Percentiles rank a stretch among this genome's conserved stretches.
Evolutionary conservation across 2,888 invertebrate species (phyloP).

Genomic region (Tuberolachnus salignus): DNA sequence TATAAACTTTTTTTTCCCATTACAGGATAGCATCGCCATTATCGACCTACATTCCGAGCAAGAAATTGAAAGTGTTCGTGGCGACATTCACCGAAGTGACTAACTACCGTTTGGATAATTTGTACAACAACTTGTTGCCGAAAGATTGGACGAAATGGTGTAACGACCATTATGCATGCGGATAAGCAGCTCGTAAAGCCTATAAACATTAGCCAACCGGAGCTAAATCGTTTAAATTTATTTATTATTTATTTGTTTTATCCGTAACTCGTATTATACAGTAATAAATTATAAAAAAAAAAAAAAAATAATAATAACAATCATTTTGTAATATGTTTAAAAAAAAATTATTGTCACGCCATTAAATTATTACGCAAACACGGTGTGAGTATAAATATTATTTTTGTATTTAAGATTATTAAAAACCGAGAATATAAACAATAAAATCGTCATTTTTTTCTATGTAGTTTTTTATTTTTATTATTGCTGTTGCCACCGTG

Average conservation of each 20-base stretch:
- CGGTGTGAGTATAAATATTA: too few relatives aligned
- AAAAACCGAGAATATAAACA: too few relatives aligned
- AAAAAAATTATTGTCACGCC: too few relatives aligned
- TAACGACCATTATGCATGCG: slow-evolving; percentile 33
- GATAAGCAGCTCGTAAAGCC: neutral
- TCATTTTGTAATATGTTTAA: too few relatives aligned
- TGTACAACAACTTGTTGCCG: slow-evolving; percentile 24
- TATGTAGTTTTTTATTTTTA: too few relatives aligned
- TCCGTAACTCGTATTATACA: too few relatives aligned
- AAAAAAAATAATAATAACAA: too few relatives aligned
- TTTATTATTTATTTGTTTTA: slow-evolving; percentile 26
- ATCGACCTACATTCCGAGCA: slow-evolving; percentile 38
- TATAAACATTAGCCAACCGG: neutral
- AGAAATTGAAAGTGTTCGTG: slow-evolving; percentile 21
- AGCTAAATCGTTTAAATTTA: neutral
- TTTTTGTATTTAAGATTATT: too few relatives aligned
- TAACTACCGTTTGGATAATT: slow-evolving; percentile 44
- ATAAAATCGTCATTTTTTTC: too few relatives aligned
- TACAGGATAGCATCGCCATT: slow-evolving; percentile 20
- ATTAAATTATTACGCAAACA: too few relatives aligned
- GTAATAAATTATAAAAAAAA: too few relatives aligned
- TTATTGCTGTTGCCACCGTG: too few relatives aligned
- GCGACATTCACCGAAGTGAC: slow-evolving; percentile 38
- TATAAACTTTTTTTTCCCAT: neutral
- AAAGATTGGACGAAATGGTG: slow-evolving; percentile 43